A percentile compares a stretch with the other conserved stretches of the same genome.
These are phyloP conservation scores for Amphiprion clarkii DNA, from an alignment of 2,797 vertebrate genomes.

Conservation along the genomic window DNA sequence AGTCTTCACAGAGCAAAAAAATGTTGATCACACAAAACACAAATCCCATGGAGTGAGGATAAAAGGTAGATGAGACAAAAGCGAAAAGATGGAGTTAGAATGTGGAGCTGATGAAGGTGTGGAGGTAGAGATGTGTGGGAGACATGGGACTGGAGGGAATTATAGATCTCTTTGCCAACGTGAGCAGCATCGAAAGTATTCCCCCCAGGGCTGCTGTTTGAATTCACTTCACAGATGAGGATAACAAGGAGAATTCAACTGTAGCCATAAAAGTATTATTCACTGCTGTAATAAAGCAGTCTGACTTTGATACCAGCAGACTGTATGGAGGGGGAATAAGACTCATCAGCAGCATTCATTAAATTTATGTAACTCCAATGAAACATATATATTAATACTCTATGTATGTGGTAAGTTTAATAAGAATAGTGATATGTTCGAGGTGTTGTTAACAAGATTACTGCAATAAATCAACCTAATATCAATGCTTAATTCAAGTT, in stretches of 20 bases:
- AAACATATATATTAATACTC: no score
- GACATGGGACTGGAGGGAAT: slow-evolving; percentile 47
- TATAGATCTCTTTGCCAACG: slow-evolving; percentile 65
- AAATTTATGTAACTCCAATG: no score
- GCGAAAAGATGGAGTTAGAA: slow-evolving; percentile 15
- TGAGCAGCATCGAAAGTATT: slow-evolving; percentile 65
- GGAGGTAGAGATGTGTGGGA: slow-evolving; percentile 36
- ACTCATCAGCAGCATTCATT: no score
- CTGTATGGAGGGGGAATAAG: not conserved
- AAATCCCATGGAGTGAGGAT: not conserved
- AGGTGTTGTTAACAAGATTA: no score
- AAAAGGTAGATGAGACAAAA: slow-evolving; percentile 16
- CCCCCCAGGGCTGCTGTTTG: slow-evolving; percentile 24
- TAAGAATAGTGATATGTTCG: no score
- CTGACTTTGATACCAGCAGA: slow-evolving; percentile 1
- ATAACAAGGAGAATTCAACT: slow-evolving; percentile 41
- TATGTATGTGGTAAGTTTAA: no score
- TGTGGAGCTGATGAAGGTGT: slow-evolving; percentile 29
- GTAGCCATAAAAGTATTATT: slow-evolving; percentile 19
- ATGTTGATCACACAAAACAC: slow-evolving; percentile 16
- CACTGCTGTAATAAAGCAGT: slow-evolving; percentile 3
- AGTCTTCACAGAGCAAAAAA: not conserved
- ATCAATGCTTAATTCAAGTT: no score
- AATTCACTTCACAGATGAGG: slow-evolving; percentile 40
- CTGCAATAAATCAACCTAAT: no score